Evolutionary conservation across 1,140 invertebrate genomes (phyloP), one percentile per base, ranked within the genome.

Genomic region (Lordiphosa mommai): DNA sequence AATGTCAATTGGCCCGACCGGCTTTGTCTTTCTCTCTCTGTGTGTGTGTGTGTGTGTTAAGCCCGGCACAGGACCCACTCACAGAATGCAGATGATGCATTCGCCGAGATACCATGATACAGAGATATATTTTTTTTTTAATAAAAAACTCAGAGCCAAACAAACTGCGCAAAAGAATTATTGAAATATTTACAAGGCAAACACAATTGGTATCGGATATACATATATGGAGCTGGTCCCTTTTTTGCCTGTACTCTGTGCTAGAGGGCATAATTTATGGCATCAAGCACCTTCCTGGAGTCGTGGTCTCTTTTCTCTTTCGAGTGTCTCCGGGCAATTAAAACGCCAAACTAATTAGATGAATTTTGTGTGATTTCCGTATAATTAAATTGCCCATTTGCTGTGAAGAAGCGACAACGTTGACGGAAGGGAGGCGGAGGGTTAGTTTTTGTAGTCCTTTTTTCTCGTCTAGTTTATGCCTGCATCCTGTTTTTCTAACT

Each of bases 331-430:
- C 67, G 40, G 63, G 77, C 77, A 82, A 77, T 82, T 77, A 82
- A 77, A 82, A 77, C 72, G 67, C 51, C 67, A 84, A 84, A 84
- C 76, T 82, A 82, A 82, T 82, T 82, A 82, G 77, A 84, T 77
- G 72, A 72, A 82, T 82, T 82, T 63, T 72, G 72, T 77, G 72
- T 84, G 77, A 82, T 82, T 84, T 82, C 77, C 77, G 72, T 76
- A 77, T 84, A 82, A 82, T 84, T 82, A 72, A 82, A 84, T 84
- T 68, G 66, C 76, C 71, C 76, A 82, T 80, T 80, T 67, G 66
- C 47, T 49, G 56, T 55, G 27, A 40, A 33, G 50, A 13, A 8
- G 14, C 17, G 30, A 20, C 32, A 10, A 59, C 13, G 27, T 29
- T 14, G 13, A 20, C 14, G 14, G 27, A 3, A 50, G 32, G 32